A percentile compares a stretch with the other conserved stretches of the same genome.
These are phyloP conservation scores for Conus canariensis DNA, from an alignment of 2,888 invertebrate genomes.

Conservation along the genomic window DNA sequence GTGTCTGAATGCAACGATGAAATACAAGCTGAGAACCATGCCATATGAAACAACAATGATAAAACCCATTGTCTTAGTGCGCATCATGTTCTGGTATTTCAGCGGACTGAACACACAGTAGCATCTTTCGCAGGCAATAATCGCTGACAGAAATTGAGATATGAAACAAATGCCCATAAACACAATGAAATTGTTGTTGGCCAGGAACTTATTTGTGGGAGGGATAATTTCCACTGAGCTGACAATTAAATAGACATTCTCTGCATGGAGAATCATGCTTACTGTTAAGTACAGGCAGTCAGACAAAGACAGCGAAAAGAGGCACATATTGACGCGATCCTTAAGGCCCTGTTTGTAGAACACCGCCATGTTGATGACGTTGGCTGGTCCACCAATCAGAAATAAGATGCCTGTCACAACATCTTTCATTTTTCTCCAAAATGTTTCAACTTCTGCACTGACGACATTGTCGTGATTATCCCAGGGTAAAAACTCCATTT, in stretches of 20 bases:
- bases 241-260: neutral
- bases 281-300: neutral
- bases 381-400: conserved; percentile 14
- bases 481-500: neutral
- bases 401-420: neutral
- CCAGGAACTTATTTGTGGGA: neutral
- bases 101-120: neutral
- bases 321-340: neutral
- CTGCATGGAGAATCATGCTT: neutral
- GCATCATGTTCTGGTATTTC: neutral
- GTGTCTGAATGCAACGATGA: neutral
- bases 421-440: neutral
- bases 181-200: neutral
- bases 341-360: neutral
- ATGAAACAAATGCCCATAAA: neutral
- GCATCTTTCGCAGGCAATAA: neutral
- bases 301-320: neutral
- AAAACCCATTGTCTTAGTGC: neutral
- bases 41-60: neutral
- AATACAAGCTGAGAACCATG: neutral
- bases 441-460: neutral
- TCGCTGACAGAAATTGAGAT: neutral
- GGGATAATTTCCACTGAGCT: neutral
- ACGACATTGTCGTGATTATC: neutral
- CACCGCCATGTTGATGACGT: conserved; percentile 24